A percentile compares a stretch with the other conserved stretches of the same genome.
These are phyloP conservation scores for Australoheros scitulus DNA, from an alignment of 2,113 vertebrate genomes.

Conservation along the genomic window DNA sequence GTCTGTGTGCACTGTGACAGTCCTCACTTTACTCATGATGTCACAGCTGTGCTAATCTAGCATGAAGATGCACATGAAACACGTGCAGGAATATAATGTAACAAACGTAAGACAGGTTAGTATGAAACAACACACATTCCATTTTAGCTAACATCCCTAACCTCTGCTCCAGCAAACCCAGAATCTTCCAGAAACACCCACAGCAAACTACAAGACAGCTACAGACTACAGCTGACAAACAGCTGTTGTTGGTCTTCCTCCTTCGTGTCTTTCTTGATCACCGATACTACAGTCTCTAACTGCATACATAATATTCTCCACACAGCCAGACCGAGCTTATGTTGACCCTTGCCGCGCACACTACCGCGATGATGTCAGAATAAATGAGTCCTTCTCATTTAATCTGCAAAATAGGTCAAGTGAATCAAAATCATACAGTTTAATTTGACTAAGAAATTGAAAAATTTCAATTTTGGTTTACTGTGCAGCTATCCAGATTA, in stretches of 20 bases:
- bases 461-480: not conserved
- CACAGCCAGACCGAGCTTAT: not conserved
- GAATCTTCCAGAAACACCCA: not conserved
- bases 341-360: not conserved
- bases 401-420: not conserved
- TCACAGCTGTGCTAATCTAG: too few species aligned
- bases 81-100: not conserved
- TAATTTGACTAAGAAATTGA: not conserved
- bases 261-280: not conserved
- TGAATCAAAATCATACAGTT: not conserved
- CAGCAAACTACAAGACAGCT: not conserved
- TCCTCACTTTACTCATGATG: not conserved
- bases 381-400: not conserved
- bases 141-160: too few species aligned
- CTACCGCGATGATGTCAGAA: not conserved
- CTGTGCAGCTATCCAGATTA: not conserved
- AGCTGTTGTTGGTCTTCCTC: not conserved
- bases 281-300: not conserved
- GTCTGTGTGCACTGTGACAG: not conserved
- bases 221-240: not conserved
- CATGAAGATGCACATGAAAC: not conserved
- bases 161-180: not conserved
- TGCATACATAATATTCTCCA: not conserved
- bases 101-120: too few species aligned
- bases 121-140: too few species aligned